Base-by-base conservation (phyloP, 2,888 invertebrate species). In the Tinea trinotella region DNA sequence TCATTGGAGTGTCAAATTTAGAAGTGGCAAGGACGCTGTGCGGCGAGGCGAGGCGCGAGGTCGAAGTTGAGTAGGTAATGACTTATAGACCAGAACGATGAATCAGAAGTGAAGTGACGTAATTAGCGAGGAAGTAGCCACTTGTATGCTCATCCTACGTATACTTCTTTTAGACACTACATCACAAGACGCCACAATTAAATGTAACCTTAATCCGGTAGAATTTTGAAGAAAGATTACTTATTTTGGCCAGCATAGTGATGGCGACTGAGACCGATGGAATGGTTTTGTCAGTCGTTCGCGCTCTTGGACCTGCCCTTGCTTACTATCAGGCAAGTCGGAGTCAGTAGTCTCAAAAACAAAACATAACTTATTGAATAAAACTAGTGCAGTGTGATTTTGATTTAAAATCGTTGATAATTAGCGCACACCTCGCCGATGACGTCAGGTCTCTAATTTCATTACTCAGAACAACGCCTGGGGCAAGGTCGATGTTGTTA, bases 361-460 rank as follows among this genome's bases (percentile, higher is more conserved):
- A 30, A 30, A 30, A 22, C 22, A 22, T 22, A 22, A 22, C 7
- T 22, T 22, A 18, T 35, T 13, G 52, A 15, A 24, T 35, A 22
- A n/a, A n/a, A 5, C 7, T 30, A 30, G 30, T 30, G n/a, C 3
- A 30, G 30, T 40, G 52, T 56, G 54, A 55, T 58, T 55, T 46
- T 50, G 52, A 52, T 48, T 22, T 15, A 35, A 54, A 53, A 54
- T 56, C 13, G 35, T 55, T 35, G 70, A 67, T 76, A 76, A 82
- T 82, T 82, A 77, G 65, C 72, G 69, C 68, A 69, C 65, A 69
- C 22, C 13, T 64, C 70, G 66, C 59, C 57, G 61, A 63, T 80
- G 73, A 78, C 76, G 79, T 76, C 72, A 80, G 65, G 64, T 63
- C 65, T 75, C 76, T 80, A 82, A 83, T 81, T 80, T 76, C 71